Evolutionary conservation across 2,113 vertebrate species (phyloP).

Genomic region (Chlorodrepanis virens): DNA sequence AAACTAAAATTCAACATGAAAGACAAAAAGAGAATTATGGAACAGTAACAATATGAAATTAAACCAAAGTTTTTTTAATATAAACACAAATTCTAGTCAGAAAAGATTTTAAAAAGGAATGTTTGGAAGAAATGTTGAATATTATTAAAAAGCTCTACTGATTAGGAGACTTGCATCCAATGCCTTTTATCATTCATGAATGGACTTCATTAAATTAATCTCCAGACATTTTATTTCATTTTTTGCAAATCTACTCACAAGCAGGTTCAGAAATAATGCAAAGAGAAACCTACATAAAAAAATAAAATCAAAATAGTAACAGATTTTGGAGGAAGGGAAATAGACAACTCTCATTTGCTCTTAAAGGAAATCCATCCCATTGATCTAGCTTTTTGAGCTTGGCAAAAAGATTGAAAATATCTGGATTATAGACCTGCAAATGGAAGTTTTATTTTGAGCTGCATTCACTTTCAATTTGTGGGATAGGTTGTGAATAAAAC

Average conservation of each 20-base stretch:
- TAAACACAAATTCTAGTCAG: neutral
- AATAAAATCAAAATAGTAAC: neutral
- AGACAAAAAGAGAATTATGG: neutral
- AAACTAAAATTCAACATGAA: neutral
- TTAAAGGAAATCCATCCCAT: neutral
- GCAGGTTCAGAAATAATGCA: neutral
- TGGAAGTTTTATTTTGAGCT: neutral
- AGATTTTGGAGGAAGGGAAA: neutral
- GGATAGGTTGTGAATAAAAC: neutral
- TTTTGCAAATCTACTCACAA: neutral
- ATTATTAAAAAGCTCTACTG: neutral
- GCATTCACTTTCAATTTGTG: neutral
- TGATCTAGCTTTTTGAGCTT: neutral
- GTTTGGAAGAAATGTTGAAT: neutral
- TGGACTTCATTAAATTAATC: neutral
- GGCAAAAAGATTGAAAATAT: neutral
- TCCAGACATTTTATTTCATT: neutral
- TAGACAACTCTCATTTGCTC: neutral
- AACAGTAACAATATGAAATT: neutral
- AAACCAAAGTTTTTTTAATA: neutral
- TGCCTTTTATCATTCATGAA: neutral
- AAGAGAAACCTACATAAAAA: neutral
- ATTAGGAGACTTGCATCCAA: neutral
- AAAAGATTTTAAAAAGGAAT: rapidly evolving
- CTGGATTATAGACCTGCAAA: neutral